phyloP scores from a whole-genome alignment of 2,888 invertebrate species.

The Lepeophtheirus nordmannii region DNA sequence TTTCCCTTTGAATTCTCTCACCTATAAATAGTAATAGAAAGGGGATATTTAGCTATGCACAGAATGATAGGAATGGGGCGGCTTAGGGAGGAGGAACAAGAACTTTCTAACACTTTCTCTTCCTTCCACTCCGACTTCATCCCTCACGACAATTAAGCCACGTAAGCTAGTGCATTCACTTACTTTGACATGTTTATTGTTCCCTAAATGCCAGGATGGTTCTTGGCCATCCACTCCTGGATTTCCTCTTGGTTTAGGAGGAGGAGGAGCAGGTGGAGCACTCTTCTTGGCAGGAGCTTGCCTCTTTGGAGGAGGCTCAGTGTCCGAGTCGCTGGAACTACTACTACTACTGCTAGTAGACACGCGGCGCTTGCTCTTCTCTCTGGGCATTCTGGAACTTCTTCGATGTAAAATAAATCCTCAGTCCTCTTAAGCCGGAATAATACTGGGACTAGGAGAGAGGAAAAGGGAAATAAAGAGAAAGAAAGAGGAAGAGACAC shows the following conservation, averaged over 20 bases:
- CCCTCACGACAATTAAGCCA: too few relatives aligned
- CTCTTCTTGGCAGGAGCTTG: neutral
- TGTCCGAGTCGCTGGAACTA: neutral
- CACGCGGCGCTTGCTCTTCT: neutral
- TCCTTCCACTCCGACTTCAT: too few relatives aligned
- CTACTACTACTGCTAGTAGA: neutral
- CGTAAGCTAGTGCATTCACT: neutral
- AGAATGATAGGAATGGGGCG: neutral
- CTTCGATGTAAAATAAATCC: too few relatives aligned
- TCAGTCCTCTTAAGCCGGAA: too few relatives aligned
- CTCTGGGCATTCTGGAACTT: neutral
- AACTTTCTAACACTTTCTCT: neutral
- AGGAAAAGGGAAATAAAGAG: too few relatives aligned
- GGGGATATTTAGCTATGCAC: neutral
- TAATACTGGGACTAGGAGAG: too few relatives aligned
- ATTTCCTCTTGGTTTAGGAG: neutral
- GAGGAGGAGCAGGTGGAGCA: neutral
- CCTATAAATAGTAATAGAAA: constrained; percentile 1
- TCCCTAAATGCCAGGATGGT: constrained; percentile 22
- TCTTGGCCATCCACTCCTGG: constrained; percentile 7
- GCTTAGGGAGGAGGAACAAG: too few relatives aligned
- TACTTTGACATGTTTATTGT: constrained; percentile 22
- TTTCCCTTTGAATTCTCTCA: constrained; percentile 21
- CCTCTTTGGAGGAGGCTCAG: neutral
- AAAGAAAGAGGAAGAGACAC: too few relatives aligned